These are phyloP conservation scores for Euleptes europaea DNA, from an alignment of 2,113 vertebrate genomes.

Conservation along the genomic window DNA sequence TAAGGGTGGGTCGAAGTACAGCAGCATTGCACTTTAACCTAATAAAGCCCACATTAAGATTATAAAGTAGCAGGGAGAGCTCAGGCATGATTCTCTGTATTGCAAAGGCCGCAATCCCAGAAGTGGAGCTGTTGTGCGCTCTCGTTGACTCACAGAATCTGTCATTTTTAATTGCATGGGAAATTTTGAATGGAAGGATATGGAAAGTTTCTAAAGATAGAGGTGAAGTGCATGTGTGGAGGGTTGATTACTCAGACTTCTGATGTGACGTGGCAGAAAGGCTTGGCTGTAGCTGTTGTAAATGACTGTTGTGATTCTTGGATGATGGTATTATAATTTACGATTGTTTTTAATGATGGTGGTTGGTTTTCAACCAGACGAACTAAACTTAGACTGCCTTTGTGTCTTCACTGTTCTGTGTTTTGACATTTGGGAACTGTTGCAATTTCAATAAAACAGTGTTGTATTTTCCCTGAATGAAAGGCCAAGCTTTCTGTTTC, in stretches of 20 bases:
- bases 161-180: neutral
- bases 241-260: neutral
- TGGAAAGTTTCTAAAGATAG: neutral
- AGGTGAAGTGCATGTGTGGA: too few relatives aligned
- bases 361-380: neutral
- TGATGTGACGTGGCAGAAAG: neutral
- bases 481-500: neutral
- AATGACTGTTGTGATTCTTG: neutral
- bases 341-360: neutral
- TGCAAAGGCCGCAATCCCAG: rapidly evolving
- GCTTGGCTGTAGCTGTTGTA: too few relatives aligned
- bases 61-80: slow-evolving; percentile 57
- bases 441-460: neutral
- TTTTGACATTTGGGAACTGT: neutral
- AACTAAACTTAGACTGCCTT: neutral
- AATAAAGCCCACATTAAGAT: slow-evolving; percentile 37
- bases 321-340: neutral
- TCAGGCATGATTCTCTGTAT: slow-evolving; percentile 38
- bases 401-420: neutral
- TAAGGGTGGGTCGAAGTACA: slow-evolving; percentile 53
- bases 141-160: neutral
- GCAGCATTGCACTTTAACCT: slow-evolving; percentile 73
- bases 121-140: neutral
- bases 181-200: neutral
- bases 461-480: neutral